A percentile compares a stretch with the other conserved stretches of the same genome.
phyloP scores from a whole-genome alignment of 2,797 vertebrate genomes.

The Manis javanica region DNA sequence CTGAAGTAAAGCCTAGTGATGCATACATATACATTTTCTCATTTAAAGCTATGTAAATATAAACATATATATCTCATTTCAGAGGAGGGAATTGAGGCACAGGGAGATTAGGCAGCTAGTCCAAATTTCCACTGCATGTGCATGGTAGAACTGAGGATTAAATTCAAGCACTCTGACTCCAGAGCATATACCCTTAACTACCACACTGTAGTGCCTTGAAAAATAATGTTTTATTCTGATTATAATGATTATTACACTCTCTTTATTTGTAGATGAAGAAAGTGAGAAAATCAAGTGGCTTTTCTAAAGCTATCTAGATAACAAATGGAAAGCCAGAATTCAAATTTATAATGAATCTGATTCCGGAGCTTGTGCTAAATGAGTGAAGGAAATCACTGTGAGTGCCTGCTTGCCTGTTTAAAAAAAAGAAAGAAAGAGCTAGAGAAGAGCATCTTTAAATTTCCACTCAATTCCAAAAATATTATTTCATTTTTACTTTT shows the following conservation, averaged over 20 bases:
- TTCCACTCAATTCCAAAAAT: not conserved
- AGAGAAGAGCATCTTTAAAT: not conserved
- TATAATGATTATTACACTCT: not conserved
- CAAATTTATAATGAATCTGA: not conserved
- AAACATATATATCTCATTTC: not conserved
- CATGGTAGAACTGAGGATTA: not conserved
- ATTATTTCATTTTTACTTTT: not conserved
- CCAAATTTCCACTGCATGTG: not conserved
- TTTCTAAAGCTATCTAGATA: not conserved
- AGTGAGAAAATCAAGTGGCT: not conserved
- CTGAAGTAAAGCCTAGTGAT: not conserved
- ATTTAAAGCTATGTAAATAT: not conserved
- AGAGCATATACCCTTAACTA: not conserved
- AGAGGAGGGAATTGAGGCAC: not conserved
- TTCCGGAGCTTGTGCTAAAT: not conserved
- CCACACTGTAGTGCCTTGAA: not conserved
- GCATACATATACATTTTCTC: not conserved
- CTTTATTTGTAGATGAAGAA: not conserved
- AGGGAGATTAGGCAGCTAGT: not conserved
- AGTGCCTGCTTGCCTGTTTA: not conserved
- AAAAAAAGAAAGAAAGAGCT: not conserved
- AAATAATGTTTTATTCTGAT: not conserved
- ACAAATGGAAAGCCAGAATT: not conserved
- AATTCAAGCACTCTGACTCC: not conserved
- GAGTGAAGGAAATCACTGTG: not conserved